Evolutionary conservation across 2,888 invertebrate genomes (phyloP).

Genomic region (Melipona beecheii): DNA sequence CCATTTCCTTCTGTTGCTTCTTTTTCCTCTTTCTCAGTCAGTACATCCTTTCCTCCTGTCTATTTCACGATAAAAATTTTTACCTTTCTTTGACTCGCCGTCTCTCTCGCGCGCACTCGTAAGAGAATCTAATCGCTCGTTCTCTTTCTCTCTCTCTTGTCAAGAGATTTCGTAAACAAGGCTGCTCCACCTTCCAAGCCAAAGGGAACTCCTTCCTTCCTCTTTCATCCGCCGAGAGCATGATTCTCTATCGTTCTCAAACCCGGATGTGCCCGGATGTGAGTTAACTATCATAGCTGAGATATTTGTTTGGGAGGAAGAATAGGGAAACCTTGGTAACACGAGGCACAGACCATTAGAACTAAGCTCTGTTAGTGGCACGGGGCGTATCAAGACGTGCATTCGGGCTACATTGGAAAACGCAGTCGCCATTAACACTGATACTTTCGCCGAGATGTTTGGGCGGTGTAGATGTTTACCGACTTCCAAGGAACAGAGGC

Average conservation of each 20-base stretch:
- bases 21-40: not conserved
- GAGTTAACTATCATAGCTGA: constrained; percentile 53
- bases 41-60: not conserved
- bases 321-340: constrained; percentile 36
- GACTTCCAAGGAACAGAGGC: constrained; percentile 5
- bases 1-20: not conserved
- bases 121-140: not conserved
- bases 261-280: not conserved
- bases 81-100: not conserved
- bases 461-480: constrained; percentile 62
- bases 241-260: not conserved
- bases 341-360: constrained; percentile 62
- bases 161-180: constrained; percentile 9
- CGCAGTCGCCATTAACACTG: constrained; percentile 73
- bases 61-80: not conserved
- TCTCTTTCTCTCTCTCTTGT: not conserved
- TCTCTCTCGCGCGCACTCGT: no score
- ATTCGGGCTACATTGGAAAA: constrained; percentile 60
- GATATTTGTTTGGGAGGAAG: constrained; percentile 33
- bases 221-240: not conserved
- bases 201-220: not conserved
- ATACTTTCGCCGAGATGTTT: constrained; percentile 70
- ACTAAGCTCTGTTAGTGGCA: constrained; percentile 54
- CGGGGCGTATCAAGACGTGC: constrained; percentile 64
- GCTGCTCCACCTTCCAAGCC: not conserved